A percentile compares a stretch with the other conserved stretches of the same genome.
Conservation (phyloP, 2,888 invertebrate genomes). For the Drosophila tripunctata region DNA sequence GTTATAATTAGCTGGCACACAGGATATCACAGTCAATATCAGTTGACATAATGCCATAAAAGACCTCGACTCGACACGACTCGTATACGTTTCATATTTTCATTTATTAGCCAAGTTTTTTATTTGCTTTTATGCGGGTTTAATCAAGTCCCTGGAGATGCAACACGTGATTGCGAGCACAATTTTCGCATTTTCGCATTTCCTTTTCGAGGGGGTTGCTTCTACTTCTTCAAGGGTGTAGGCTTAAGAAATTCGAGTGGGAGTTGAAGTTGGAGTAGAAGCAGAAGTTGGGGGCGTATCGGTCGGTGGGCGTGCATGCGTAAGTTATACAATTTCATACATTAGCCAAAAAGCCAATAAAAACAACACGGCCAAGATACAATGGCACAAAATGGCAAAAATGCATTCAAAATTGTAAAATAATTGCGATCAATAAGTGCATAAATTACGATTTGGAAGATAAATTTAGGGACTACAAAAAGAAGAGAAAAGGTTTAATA, state of each 20-base stretch:
- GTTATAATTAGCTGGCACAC: slow-evolving; percentile 64
- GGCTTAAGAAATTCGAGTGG: slow-evolving; percentile 4
- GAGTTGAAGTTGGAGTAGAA: neutral
- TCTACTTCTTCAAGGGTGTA: neutral
- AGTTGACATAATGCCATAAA: slow-evolving; percentile 41
- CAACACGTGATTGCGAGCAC: slow-evolving; percentile 78
- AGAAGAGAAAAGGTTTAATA: too few species aligned
- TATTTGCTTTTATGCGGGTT: slow-evolving; percentile 77
- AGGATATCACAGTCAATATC: slow-evolving; percentile 38
- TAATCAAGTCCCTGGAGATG: slow-evolving; percentile 82
- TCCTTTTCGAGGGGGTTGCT: slow-evolving; percentile 26
- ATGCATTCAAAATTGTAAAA: slow-evolving; percentile 28
- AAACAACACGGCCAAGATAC: slow-evolving; percentile 45
- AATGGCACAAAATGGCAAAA: slow-evolving; percentile 33
- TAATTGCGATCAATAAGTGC: too few species aligned
- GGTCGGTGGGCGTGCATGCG: slow-evolving; percentile 44
- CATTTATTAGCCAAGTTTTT: slow-evolving; percentile 76
- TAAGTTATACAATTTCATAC: slow-evolving; percentile 69
- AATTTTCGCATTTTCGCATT: slow-evolving; percentile 39
- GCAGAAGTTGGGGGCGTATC: slow-evolving; percentile 8
- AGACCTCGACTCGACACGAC: neutral
- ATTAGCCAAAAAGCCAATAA: slow-evolving; percentile 64
- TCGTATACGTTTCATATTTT: slow-evolving; percentile 67
- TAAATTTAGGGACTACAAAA: neutral
- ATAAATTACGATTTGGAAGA: too few species aligned